Percentiles rank a stretch among this genome's conserved stretches.
Conservation (phyloP, 2,888 invertebrate genomes). For the Drosophila histrio region DNA sequence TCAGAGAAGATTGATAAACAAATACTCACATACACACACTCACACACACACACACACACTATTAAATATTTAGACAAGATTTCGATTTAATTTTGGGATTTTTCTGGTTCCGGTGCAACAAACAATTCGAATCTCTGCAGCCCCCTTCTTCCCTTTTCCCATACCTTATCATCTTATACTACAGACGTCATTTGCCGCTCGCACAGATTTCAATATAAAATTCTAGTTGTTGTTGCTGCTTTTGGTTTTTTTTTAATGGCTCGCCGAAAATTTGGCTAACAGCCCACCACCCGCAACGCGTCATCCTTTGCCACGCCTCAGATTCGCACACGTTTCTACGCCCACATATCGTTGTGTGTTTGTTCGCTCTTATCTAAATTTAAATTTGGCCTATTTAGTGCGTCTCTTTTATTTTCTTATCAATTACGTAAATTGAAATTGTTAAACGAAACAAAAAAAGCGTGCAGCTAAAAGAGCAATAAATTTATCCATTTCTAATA, state of each 20-base stretch:
- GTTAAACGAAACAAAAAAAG: conserved; percentile 39
- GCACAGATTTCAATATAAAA: background rate
- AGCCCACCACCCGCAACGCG: conserved; percentile 39
- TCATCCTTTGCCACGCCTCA: conserved; percentile 38
- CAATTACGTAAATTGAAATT: conserved; percentile 70
- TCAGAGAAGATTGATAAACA: conserved; percentile 42
- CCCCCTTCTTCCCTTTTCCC: too few species aligned
- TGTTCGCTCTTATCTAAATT: conserved; percentile 63
- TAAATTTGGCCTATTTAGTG: conserved; percentile 74
- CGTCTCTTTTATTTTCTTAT: conserved; percentile 52
- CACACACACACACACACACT: background rate
- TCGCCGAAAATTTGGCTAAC: conserved; percentile 34
- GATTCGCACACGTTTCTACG: conserved; percentile 32
- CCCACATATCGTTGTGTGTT: conserved; percentile 19
- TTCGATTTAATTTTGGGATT: conserved; percentile 30
- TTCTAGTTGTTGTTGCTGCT: background rate
- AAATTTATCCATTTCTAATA: background rate
- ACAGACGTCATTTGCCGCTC: conserved; percentile 13
- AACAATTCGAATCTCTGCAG: background rate
- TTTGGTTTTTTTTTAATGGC: conserved; percentile 17
- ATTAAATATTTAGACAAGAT: conserved; percentile 47
- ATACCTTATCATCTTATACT: conserved; percentile 6
- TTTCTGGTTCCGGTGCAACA: conserved; percentile 48
- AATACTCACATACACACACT: conserved; percentile 11
- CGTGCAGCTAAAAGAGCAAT: conserved; percentile 11